Evolutionary conservation across 2,113 vertebrate species (phyloP), one percentile per base, ranked within the genome.

Genomic region (Cromileptes altivelis): DNA sequence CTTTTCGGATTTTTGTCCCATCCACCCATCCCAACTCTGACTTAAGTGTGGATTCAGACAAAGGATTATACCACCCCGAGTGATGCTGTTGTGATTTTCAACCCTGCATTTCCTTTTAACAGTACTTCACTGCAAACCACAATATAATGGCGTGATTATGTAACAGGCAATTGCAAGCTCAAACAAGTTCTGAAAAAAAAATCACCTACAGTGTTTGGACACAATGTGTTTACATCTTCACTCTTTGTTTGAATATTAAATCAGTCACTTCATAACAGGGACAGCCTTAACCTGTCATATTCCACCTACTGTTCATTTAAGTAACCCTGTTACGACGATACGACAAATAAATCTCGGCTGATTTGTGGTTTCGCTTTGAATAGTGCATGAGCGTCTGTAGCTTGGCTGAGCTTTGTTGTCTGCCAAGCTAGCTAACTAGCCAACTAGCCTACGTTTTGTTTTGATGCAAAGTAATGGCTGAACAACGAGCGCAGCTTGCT

Each of bases 361-460:
- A 30, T 10, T 10, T 47, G 1, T 33, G 56, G 12, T 55, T 68
- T 76, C 17, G 53, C 9, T 65, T 40, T 65, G 21, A 77, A 56
- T 45, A 30, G n/a, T n/a, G 30, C n/a, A 58, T 9, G 67, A 15
- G 23, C 15, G 15, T 23, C 10, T 67, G 53, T 47, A 21, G 49
- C 72, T 74, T 21, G 50, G 60, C 50, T 74, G 40, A 91, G 90
- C 87, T 92, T 93, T 94, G 91, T 94, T 92, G 89, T 92, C 86
- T 90, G 50, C 68, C 53, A 64, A 64, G 49, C 42, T 56, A 52
- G 85, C 88, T 76, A 85, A 73, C 92, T 85, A 93, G 90, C 89
- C 73, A 80, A 72, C 87, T 88, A 92, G 93, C 92, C 87, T 92
- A 88, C 91, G 91, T 93, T 91, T 84, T 94, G 90, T 95, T 94